Base-by-base conservation (phyloP, 1,140 invertebrate genomes). In the Drosophila setifemur region DNA sequence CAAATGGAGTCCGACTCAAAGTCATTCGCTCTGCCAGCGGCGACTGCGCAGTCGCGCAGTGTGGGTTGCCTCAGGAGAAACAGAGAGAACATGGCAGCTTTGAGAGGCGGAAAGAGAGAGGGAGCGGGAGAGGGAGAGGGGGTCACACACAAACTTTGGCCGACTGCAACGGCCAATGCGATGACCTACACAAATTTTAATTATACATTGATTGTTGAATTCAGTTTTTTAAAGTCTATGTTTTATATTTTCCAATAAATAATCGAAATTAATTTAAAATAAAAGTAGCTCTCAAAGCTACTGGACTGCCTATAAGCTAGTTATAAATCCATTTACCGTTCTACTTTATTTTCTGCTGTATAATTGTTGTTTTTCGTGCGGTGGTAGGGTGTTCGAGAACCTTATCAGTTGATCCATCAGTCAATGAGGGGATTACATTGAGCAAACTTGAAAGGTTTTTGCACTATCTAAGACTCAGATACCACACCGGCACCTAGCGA, bases 41-140 rank as follows among this genome's bases (percentile, higher is more conserved):
- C n/a, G n/a, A n/a, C n/a, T n/a, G n/a, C 68, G 74, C 74, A 77
- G 73, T 67, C 60, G 69, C 55, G 23, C 44, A 83, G 73, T 85
- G 78, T 83, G 78, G 78, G 78, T 78, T 73, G 79, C 31, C 54
- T 63, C 66, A 70, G 44, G 29, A 37, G 29, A 49, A 42, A 28
- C 14, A 23, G 40, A 39, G 48, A 25, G 50, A 29, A 11, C 3
- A n/a, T n/a, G n/a, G n/a, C n/a, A 19, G 31, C 23, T 5, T 19
- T 11, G 16, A 28, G 28, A 40, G 31, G 28, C 37, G 33, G 33
- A 25, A 26, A 16, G 45, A 11, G 39, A 40, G 23, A 37, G 11
- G 11, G 2, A 31, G 11, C 31, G 11, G 14, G 31, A 5, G 11
- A 14, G 31, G 7, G 29, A n/a, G 11, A 33, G 31, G 31, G 31